These are phyloP conservation scores for Channa argus DNA, from an alignment of 2,113 vertebrate species.

Conservation along the genomic window DNA sequence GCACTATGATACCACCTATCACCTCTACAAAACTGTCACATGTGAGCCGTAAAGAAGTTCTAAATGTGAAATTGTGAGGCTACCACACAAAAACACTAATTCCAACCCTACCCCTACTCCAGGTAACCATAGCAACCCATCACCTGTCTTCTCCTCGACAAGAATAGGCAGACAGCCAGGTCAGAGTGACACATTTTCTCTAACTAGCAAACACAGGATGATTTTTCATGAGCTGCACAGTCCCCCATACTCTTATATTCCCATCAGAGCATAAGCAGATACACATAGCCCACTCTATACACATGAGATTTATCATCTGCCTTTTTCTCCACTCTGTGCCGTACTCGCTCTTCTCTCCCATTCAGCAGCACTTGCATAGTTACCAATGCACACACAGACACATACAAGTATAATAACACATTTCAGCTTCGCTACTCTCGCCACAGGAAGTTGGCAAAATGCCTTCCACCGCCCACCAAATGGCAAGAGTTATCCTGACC, in stretches of 20 bases:
- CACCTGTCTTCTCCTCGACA: slow-evolving; percentile 75
- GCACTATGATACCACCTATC: slow-evolving; percentile 56
- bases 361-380: slow-evolving; percentile 36
- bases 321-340: slow-evolving; percentile 19
- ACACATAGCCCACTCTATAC: slow-evolving; percentile 15
- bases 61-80: slow-evolving; percentile 37
- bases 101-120: slow-evolving; percentile 52
- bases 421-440: slow-evolving; percentile 41
- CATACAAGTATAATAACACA: slow-evolving; percentile 31
- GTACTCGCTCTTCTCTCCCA: slow-evolving; percentile 21
- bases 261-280: slow-evolving; percentile 31
- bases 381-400: slow-evolving; percentile 27
- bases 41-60: slow-evolving; percentile 39
- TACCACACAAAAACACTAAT: slow-evolving; percentile 42
- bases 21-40: slow-evolving; percentile 63
- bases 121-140: slow-evolving; percentile 82
- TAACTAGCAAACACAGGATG: slow-evolving; percentile 52
- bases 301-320: slow-evolving; percentile 39
- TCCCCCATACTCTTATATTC: slow-evolving; percentile 28
- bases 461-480: slow-evolving; percentile 60
- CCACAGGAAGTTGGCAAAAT: slow-evolving; percentile 68
- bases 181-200: slow-evolving; percentile 77
- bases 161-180: slow-evolving; percentile 75
- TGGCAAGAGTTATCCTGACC: slow-evolving; percentile 82
- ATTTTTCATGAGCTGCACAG: slow-evolving; percentile 50